A percentile compares a stretch with the other conserved stretches of the same genome.
phyloP scores from a whole-genome alignment of 1,140 invertebrate genomes.

The Amyelois transitella region DNA sequence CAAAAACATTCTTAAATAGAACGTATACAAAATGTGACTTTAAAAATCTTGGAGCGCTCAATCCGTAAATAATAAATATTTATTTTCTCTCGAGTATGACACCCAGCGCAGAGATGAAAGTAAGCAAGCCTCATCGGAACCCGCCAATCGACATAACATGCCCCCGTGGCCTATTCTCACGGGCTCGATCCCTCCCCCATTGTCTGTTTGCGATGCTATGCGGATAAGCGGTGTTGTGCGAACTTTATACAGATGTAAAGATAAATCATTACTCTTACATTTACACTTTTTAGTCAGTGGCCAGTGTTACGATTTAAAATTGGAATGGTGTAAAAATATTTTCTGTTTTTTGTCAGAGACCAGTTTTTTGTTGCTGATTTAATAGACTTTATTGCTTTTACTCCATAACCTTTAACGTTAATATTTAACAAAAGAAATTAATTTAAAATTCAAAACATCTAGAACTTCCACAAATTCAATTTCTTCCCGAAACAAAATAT shows the following conservation, averaged over 20 bases:
- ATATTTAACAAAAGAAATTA: background rate
- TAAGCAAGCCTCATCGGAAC: background rate
- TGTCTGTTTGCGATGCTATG: conserved; percentile 9
- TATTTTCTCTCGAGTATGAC: background rate
- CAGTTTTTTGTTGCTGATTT: too few relatives aligned
- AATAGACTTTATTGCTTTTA: too few relatives aligned
- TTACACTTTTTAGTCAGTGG: background rate
- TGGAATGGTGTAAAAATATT: too few relatives aligned
- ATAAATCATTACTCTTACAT: conserved; percentile 4
- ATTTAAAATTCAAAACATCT: background rate
- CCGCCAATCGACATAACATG: conserved; percentile 6
- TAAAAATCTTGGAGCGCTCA: too few relatives aligned
- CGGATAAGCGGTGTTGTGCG: background rate
- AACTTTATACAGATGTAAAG: conserved; percentile 3
- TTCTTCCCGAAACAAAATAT: background rate
- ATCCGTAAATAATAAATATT: too few relatives aligned
- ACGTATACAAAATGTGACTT: too few relatives aligned
- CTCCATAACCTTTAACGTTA: too few relatives aligned
- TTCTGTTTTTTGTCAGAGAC: too few relatives aligned
- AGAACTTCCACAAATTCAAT: background rate
- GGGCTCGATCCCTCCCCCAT: conserved; percentile 18
- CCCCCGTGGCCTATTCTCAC: conserved; percentile 46
- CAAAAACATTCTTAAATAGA: too few relatives aligned
- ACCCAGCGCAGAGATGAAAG: background rate
- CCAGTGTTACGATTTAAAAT: too few relatives aligned